Evolutionary conservation across 2,113 vertebrate genomes (phyloP), one percentile per base, ranked within the genome.

Genomic region (Elgaria multicarinata): DNA sequence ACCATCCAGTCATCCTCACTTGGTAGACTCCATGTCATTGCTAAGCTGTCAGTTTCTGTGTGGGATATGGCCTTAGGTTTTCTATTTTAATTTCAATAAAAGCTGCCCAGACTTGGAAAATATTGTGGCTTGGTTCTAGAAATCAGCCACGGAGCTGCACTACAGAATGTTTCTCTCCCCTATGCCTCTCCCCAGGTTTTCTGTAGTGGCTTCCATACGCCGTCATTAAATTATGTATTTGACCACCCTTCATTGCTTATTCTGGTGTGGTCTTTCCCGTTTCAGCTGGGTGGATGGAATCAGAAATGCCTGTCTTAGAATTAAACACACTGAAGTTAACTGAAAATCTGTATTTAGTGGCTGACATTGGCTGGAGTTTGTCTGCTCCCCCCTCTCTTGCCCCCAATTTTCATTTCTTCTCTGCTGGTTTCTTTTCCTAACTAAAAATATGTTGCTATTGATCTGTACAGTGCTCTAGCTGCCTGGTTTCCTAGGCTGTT

Each of bases 231-330:
- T 95, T 96, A 94, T 96, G 95, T 93, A 91, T 95, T 93, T 96
- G 96, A 95, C 96, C 96, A 96, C 96, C 94, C 95, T 91, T 95
- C 93, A 53, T 94, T 95, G 94, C 96, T 96, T 96, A 96, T 95
- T 92, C 95, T 96, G 94, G 94, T 97, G 97, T 96, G 97, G 97
- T 97, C 96, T 96, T 95, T 96, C 92, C 94, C 94, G 96, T 97
- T 96, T 96, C 94, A 95, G 93, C 79, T 85, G 90, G 95, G 95
- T 94, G 93, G 93, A 95, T 95, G 91, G 96, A 97, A 96, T 96
- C 94, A 96, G 94, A 96, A 97, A 96, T 93, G 88, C 50, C 0
- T 93, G 96, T 96, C 96, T 96, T 96, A 96, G 96, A 96, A 96
- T 97, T 95, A 96, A 96, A 96, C 95, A 92, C 93, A 87, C 85